Base-by-base conservation (phyloP, 2,888 invertebrate genomes). In the Omphaloscelis lunosa region DNA sequence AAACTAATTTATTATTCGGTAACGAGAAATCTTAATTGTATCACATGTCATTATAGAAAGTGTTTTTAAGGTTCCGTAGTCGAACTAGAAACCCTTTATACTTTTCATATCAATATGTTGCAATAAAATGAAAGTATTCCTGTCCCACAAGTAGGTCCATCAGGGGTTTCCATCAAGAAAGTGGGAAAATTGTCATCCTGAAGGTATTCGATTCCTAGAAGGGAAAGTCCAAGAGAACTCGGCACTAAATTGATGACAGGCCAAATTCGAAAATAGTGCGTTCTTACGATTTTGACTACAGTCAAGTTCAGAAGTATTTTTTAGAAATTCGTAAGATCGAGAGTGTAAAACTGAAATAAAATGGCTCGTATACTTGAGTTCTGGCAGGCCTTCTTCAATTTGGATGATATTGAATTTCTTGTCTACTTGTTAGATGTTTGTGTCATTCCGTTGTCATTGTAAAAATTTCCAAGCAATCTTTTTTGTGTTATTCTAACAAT, bases 351-450 rank as follows among this genome's bases (percentile, higher is more conserved):
- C 11, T 58, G 45, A 69, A 69, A 66, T 65, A 69, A 82, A 65
- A 59, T 48, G 20, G 17, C 15, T 51, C 27, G 17, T 53, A 6
- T 45, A n/a, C 58, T 62, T 39, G n/a, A 56, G 27, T 56, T 59
- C 48, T 58, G 59, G 63, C 72, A 66, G 69, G 12, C 82, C 83
- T 74, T 51, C 69, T 39, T 72, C 72, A 72, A 56, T 56, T n/a
- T 27, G 62, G 23, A 67, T 66, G 1, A 63, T 70, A 72, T 75
- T 67, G 62, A 58, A 67, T 56, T 56, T 56, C 17, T 11, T 51
- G 29, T n/a, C 29, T 29, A 53, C 79, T 82, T 65, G 34, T 56
- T 45, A 74, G 45, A 59, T 59, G 58, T 75, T 51, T 12, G 41
- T 15, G 61, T 72, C 62, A 51, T 56, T 67, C 66, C 80, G 34